A percentile compares a stretch with the other conserved stretches of the same genome.
Evolutionary conservation across 2,797 vertebrate genomes (phyloP).

Genomic region (Hylomyscus alleni): DNA sequence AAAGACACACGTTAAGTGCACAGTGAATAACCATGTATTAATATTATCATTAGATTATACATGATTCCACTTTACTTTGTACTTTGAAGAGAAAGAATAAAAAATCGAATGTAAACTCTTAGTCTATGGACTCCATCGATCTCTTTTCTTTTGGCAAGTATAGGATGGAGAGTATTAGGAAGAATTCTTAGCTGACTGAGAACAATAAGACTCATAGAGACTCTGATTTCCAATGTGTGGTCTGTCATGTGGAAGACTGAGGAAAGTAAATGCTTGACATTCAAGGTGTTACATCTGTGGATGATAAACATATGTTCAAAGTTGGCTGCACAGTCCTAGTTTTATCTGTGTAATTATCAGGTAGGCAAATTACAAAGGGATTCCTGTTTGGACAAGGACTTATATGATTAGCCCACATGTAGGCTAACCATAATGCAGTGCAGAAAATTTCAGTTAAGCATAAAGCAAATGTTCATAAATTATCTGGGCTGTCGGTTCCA

Average conservation of each 20-base stretch:
- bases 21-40: neutral
- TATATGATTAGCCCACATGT: neutral
- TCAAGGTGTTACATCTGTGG: neutral
- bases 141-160: neutral
- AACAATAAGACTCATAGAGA: neutral
- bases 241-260: neutral
- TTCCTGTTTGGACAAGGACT: constrained; percentile 27
- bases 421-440: neutral
- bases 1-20: neutral
- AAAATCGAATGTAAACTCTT: neutral
- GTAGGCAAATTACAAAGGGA: neutral
- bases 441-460: neutral
- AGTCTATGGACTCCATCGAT: rapidly evolving
- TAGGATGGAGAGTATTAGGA: neutral
- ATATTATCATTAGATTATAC: neutral
- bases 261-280: constrained; percentile 12
- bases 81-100: neutral
- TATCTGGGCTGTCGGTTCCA: neutral
- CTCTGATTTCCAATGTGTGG: neutral
- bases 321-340: neutral
- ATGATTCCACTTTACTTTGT: neutral
- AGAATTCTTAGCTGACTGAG: neutral
- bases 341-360: constrained; percentile 1
- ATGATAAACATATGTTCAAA: neutral
- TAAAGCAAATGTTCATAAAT: neutral